Percentiles rank a stretch among this genome's conserved stretches.
Evolutionary conservation across 1,140 invertebrate genomes (phyloP).

Genomic region (Monomorium pharaonis): DNA sequence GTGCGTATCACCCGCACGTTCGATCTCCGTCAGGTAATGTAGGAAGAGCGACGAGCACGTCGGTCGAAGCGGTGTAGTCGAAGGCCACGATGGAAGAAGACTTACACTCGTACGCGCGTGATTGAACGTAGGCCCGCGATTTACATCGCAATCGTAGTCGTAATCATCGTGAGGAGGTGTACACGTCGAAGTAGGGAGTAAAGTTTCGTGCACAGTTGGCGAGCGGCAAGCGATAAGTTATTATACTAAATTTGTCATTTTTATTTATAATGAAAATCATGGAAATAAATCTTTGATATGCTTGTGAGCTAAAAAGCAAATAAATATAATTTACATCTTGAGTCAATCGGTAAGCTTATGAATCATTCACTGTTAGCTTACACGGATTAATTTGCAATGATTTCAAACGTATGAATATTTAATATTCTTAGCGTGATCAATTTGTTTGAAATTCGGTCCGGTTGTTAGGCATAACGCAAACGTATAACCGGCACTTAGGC

Average conservation of each 20-base stretch:
- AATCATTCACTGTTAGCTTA: not conserved
- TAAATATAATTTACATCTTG: not conserved
- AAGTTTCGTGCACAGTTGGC: conserved; percentile 20
- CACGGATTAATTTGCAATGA: not conserved
- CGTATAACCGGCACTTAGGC: conserved; percentile 35
- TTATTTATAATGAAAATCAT: not conserved
- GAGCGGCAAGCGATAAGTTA: not conserved
- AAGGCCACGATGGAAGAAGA: conserved; percentile 74
- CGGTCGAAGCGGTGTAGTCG: conserved; percentile 68
- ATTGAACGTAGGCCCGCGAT: conserved; percentile 81
- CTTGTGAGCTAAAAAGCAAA: too few species aligned
- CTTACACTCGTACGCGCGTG: conserved; percentile 76
- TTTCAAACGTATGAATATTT: not conserved
- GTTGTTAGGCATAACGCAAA: not conserved
- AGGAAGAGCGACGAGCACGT: conserved; percentile 51
- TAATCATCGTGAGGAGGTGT: conserved; percentile 78
- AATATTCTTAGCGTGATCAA: not conserved
- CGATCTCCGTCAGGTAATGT: conserved; percentile 27
- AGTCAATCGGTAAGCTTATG: not conserved
- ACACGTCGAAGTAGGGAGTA: conserved; percentile 14
- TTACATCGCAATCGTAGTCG: conserved; percentile 82
- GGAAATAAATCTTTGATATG: not conserved
- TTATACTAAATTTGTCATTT: not conserved
- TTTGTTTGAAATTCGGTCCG: not conserved
- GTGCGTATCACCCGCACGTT: conserved; percentile 15